Conservation (phyloP, 2,113 vertebrate species). For the Pantherophis guttatus region DNA sequence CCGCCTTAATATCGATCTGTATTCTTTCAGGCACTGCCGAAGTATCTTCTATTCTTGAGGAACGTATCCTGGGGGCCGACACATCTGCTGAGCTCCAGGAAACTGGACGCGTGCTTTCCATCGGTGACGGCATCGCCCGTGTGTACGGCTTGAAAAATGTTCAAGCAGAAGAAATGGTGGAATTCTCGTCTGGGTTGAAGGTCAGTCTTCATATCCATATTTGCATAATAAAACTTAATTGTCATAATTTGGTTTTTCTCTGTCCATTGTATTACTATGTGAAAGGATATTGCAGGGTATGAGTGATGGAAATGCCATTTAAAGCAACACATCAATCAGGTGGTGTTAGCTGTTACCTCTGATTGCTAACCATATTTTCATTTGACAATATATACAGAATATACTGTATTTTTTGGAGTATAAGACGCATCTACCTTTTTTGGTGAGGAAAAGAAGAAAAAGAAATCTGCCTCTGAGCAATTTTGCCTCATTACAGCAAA, state of each 20-base stretch:
- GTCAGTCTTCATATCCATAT: conserved; percentile 56
- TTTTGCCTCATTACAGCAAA: no score
- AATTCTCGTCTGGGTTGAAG: conserved; percentile 97
- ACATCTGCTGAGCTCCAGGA: conserved; percentile 91
- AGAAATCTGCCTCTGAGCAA: no score
- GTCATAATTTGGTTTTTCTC: not conserved
- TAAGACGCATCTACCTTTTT: no score
- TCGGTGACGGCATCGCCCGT: conserved; percentile 96
- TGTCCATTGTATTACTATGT: not conserved
- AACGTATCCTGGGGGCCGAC: conserved; percentile 92
- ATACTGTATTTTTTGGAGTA: not conserved
- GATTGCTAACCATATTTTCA: not conserved
- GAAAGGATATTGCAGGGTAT: not conserved
- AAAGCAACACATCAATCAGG: not conserved
- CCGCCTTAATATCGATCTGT: not conserved
- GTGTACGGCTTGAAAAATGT: conserved; percentile 96
- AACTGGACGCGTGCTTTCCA: conserved; percentile 93
- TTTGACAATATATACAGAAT: not conserved
- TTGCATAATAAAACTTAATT: not conserved
- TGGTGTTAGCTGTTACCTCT: not conserved
- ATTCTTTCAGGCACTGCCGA: conserved; percentile 84
- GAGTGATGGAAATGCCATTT: not conserved
- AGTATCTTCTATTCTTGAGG: conserved; percentile 95
- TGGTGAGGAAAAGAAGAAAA: no score
- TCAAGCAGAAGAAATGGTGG: conserved; percentile 99